Percentiles rank a stretch among this genome's conserved stretches.
Evolutionary conservation across 2,113 vertebrate species (phyloP).

Genomic region (Channa maculata): DNA sequence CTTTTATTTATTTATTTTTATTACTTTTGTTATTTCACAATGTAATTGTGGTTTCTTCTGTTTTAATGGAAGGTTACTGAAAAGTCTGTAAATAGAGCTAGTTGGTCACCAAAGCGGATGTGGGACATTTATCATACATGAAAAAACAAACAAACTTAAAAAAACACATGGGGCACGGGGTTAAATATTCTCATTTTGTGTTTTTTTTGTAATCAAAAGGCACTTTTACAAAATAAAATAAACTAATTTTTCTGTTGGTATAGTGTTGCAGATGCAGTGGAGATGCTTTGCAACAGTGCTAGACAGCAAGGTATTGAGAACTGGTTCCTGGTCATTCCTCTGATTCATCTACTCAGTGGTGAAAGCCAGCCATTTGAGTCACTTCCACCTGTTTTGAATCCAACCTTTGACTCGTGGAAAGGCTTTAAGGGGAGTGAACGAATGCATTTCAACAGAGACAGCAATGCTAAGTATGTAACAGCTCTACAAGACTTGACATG

Average conservation of each 20-base stretch:
- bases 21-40: too few relatives aligned
- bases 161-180: too few relatives aligned
- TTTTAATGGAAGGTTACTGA: too few relatives aligned
- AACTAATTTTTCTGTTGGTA: neutral
- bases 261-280: slow-evolving; percentile 24
- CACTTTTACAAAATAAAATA: neutral
- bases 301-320: neutral
- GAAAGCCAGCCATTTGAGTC: slow-evolving; percentile 44
- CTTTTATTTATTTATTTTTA: too few relatives aligned
- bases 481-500: too few relatives aligned
- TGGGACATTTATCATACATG: too few relatives aligned
- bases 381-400: slow-evolving; percentile 8
- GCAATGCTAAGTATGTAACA: neutral
- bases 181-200: neutral
- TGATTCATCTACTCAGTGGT: slow-evolving; percentile 58
- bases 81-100: too few relatives aligned
- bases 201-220: neutral
- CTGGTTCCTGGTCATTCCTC: slow-evolving; percentile 55
- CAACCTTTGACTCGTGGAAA: slow-evolving; percentile 61
- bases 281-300: slow-evolving; percentile 16
- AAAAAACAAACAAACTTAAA: too few relatives aligned
- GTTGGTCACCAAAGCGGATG: too few relatives aligned
- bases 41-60: too few relatives aligned
- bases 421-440: slow-evolving; percentile 59
- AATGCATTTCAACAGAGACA: neutral